phyloP scores from a whole-genome alignment of 2,888 invertebrate genomes.

The Trissolcus brochymenae region DNA sequence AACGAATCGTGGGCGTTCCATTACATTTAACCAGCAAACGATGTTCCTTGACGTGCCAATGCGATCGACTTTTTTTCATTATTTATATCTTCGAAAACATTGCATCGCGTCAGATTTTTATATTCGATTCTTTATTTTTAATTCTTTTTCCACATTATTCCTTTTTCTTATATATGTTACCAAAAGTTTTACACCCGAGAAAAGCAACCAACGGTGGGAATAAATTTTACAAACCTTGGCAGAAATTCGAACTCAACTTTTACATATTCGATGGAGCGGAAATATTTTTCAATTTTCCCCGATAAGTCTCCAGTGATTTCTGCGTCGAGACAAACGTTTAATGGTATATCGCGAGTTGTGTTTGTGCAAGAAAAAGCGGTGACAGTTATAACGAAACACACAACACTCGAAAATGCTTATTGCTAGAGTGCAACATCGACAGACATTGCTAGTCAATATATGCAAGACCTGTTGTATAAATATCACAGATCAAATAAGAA shows the following conservation, averaged over 20 bases:
- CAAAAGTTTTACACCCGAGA: too few relatives aligned
- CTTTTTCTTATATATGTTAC: too few relatives aligned
- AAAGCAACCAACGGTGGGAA: too few relatives aligned
- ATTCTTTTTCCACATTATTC: too few relatives aligned
- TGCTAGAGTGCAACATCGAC: slow-evolving; percentile 17
- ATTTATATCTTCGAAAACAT: slow-evolving; percentile 4
- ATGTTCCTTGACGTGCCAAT: slow-evolving; percentile 13
- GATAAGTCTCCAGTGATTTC: slow-evolving; percentile 10
- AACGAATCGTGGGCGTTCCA: slow-evolving; percentile 22
- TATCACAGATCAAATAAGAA: slow-evolving; percentile 15
- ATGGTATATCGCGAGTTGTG: slow-evolving; percentile 7
- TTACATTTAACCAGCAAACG: slow-evolving; percentile 27
- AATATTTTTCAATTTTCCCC: slow-evolving; percentile 12
- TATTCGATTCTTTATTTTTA: too few relatives aligned
- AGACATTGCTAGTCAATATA: slow-evolving; percentile 28
- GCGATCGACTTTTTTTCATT: slow-evolving; percentile 22
- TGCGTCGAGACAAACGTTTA: slow-evolving; percentile 4
- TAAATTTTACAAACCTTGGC: too few relatives aligned
- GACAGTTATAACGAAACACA: slow-evolving; percentile 9
- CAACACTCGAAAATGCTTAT: slow-evolving; percentile 6
- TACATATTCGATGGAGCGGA: background rate
- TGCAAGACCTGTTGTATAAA: slow-evolving; percentile 9
- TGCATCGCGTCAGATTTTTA: background rate
- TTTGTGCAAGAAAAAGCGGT: background rate
- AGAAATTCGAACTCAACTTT: background rate